Base-by-base conservation (phyloP, 2,888 invertebrate genomes). In the Athalia rosae region DNA sequence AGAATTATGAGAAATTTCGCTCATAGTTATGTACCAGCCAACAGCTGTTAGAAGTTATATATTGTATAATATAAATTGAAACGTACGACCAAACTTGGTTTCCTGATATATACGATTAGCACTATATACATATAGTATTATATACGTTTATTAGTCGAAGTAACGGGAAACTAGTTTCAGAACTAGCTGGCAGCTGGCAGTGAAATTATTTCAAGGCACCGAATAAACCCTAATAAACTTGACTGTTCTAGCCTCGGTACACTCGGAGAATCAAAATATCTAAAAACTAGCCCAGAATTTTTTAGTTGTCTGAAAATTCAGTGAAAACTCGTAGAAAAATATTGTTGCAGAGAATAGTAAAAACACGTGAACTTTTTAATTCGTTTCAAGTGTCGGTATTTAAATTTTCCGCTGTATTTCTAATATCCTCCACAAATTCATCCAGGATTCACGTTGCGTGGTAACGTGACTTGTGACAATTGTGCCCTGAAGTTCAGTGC, bases 91-190 rank as follows among this genome's bases (percentile, higher is more conserved):
- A 71, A 71, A 71, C 71, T 71, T 71, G 71, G 13, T 71, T 71
- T 45, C 71, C 71, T 71, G 71, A 71, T 71, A 71, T 28, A 28
- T 71, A 71, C 71, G 71, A 71, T 71, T 71, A 71, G 71, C 71
- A 71, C 71, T 71, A 58, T 28, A 28, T 28, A 28, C 28, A 2
- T 28, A 2, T 0, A 28, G 28, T 28, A 28, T 28, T 28, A 28
- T 28, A 28, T 71, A 71, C 71, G 71, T 71, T 71, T 71, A 71
- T 71, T 71, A 71, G 71, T 71, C 71, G 71, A 58, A 71, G 71
- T 71, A 43, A 28, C 28, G 28, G 71, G 45, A 71, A 71, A 71
- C 71, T 71, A 71, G 71, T 71, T 71, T 71, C 41, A 56, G n/a
- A 71, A 71, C 71, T 71, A 45, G 13, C 71, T 58, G 58, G 58